phyloP scores from a whole-genome alignment of 2,888 invertebrate genomes.

The Pyrochroa serraticornis region DNA sequence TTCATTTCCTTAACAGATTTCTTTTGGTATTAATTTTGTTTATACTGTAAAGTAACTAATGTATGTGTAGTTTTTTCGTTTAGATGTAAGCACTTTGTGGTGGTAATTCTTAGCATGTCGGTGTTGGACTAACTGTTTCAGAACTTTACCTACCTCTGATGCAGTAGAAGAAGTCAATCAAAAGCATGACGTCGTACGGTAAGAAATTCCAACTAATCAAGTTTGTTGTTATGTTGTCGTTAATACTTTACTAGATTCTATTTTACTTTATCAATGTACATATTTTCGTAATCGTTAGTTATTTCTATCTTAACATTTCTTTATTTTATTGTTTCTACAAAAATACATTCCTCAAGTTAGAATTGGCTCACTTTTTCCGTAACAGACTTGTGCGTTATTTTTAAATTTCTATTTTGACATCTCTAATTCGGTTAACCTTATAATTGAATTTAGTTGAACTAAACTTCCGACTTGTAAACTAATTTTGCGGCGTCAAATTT shows the following conservation, averaged over 20 bases:
- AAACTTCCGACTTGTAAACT: neutral
- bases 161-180: slow-evolving; percentile 61
- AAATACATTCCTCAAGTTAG: too few relatives aligned
- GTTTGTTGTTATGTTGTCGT: too few relatives aligned
- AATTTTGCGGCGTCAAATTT: slow-evolving; percentile 19
- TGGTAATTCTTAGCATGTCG: slow-evolving; percentile 29
- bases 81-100: neutral
- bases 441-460: too few relatives aligned
- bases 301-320: too few relatives aligned
- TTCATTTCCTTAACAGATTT: slow-evolving; percentile 1
- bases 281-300: too few relatives aligned
- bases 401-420: too few relatives aligned
- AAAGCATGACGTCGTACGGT: slow-evolving; percentile 61
- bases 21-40: slow-evolving; percentile 1
- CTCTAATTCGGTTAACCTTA: too few relatives aligned
- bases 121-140: slow-evolving; percentile 56
- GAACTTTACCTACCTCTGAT: slow-evolving; percentile 53
- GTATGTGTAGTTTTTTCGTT: neutral
- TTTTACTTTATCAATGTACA: neutral
- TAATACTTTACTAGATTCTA: too few relatives aligned
- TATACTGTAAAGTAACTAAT: neutral
- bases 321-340: too few relatives aligned
- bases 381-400: too few relatives aligned
- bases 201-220: slow-evolving; percentile 29
- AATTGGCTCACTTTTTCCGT: too few relatives aligned